Percentiles rank a stretch among this genome's conserved stretches.
Conservation (phyloP, 2,888 invertebrate species). For the Anoplius nigerrimus region DNA sequence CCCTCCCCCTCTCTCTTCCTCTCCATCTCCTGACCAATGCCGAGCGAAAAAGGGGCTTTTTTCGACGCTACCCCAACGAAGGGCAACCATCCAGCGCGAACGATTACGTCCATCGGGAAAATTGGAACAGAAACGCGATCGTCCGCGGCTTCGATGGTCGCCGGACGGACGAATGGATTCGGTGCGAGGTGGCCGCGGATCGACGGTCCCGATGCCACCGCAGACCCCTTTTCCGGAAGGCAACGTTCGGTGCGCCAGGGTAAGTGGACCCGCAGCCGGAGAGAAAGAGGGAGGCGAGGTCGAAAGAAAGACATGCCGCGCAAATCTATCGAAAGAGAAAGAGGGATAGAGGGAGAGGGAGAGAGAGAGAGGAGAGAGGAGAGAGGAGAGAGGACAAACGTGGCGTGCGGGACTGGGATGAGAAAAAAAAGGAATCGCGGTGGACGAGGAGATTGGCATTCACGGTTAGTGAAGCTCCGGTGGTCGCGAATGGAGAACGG, state of each 20-base stretch:
- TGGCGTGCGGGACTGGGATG: slow-evolving; percentile 13
- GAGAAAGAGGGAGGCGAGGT: no score
- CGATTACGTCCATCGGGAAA: slow-evolving; percentile 53
- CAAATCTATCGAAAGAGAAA: slow-evolving; percentile 11
- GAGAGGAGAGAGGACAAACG: neutral
- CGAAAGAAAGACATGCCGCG: neutral
- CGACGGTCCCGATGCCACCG: slow-evolving; percentile 1
- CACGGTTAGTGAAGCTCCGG: slow-evolving; percentile 61
- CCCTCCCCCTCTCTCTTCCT: neutral
- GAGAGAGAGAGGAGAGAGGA: neutral
- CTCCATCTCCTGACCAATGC: no score
- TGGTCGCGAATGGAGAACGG: slow-evolving; percentile 61
- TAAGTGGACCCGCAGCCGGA: neutral
- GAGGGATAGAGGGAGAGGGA: slow-evolving; percentile 14
- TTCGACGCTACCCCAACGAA: slow-evolving; percentile 33
- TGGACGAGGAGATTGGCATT: slow-evolving; percentile 66
- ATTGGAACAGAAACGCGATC: slow-evolving; percentile 51
- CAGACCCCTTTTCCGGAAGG: neutral
- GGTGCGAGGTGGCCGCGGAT: slow-evolving; percentile 6
- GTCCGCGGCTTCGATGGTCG: slow-evolving; percentile 26
- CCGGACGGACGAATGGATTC: slow-evolving; percentile 25
- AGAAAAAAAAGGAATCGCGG: slow-evolving; percentile 43
- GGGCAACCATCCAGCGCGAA: slow-evolving; percentile 39
- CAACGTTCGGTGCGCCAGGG: no score
- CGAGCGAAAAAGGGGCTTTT: neutral